phyloP scores from a whole-genome alignment of 1,140 invertebrate species.

The Drosophila nebulosa region DNA sequence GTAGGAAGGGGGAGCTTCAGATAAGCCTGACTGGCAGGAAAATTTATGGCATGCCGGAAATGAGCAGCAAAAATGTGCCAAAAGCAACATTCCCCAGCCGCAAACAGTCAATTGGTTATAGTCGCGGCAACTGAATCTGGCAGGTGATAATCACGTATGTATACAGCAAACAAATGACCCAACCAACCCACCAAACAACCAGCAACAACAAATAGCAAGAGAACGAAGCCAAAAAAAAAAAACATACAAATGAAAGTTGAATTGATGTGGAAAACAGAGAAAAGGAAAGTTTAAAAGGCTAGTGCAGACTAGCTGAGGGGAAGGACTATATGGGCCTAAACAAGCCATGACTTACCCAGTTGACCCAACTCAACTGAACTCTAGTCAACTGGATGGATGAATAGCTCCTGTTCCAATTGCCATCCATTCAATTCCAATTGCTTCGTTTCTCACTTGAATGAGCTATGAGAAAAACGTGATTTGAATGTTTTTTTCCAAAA shows the following conservation, averaged over 20 bases:
- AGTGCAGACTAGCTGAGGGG: background rate
- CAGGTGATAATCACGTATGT: constrained; percentile 66
- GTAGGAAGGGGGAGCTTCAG: constrained; percentile 4
- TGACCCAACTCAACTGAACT: background rate
- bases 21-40: constrained; percentile 58
- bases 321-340: background rate
- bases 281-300: background rate
- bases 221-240: background rate
- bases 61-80: constrained; percentile 52
- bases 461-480: background rate
- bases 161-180: constrained; percentile 14
- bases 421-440: constrained; percentile 44
- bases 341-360: background rate
- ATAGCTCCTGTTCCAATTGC: constrained; percentile 17
- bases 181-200: no score
- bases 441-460: background rate
- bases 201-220: background rate
- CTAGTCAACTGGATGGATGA: constrained; percentile 6
- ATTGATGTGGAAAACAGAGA: background rate
- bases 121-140: constrained; percentile 39
- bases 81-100: background rate
- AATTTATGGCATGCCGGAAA: constrained; percentile 74
- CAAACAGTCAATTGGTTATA: constrained; percentile 30
- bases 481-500: background rate
- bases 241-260: background rate